These are phyloP conservation scores for Brienomyrus longianalis DNA, from an alignment of 2,113 vertebrate species.

Conservation along the genomic window DNA sequence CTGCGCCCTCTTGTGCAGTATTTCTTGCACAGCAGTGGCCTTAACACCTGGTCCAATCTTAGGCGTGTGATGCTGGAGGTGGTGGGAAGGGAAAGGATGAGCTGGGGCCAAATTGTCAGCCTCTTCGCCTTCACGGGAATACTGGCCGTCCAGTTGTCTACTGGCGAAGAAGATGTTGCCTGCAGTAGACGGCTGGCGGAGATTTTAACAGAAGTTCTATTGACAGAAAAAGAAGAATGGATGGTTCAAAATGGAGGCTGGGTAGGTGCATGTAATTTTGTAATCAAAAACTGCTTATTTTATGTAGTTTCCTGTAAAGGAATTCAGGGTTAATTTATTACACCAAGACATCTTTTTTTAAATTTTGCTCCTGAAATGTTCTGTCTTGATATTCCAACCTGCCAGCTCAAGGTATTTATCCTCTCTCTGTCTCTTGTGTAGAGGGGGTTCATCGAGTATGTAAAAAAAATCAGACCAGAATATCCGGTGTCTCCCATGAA, in stretches of 20 bases:
- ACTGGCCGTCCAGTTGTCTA: slow-evolving; percentile 49
- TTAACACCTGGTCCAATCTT: slow-evolving; percentile 50
- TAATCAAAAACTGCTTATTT: neutral
- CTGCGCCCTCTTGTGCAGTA: too few relatives aligned
- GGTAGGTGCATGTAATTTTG: slow-evolving; percentile 55
- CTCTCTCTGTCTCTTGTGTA: slow-evolving; percentile 39
- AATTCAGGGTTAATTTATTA: neutral
- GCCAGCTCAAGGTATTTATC: neutral
- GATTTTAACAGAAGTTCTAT: slow-evolving; percentile 66
- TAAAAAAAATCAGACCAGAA: slow-evolving; percentile 38
- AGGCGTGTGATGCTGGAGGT: slow-evolving; percentile 55
- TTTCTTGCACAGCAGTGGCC: slow-evolving; percentile 49
- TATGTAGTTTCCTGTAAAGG: neutral
- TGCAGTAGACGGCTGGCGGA: slow-evolving; percentile 51
- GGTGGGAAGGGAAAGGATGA: slow-evolving; percentile 56
- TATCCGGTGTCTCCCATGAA: slow-evolving; percentile 68
- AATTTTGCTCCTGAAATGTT: too few relatives aligned
- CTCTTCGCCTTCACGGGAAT: slow-evolving; percentile 69
- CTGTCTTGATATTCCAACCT: neutral
- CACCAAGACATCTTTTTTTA: neutral
- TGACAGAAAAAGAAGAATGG: slow-evolving; percentile 67
- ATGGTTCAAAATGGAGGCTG: slow-evolving; percentile 72
- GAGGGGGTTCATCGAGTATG: slow-evolving; percentile 78
- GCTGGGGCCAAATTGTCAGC: slow-evolving; percentile 73
- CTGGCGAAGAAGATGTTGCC: slow-evolving; percentile 19